Evolutionary conservation across 2,113 vertebrate species (phyloP).

Genomic region (Pelecanus crispus): DNA sequence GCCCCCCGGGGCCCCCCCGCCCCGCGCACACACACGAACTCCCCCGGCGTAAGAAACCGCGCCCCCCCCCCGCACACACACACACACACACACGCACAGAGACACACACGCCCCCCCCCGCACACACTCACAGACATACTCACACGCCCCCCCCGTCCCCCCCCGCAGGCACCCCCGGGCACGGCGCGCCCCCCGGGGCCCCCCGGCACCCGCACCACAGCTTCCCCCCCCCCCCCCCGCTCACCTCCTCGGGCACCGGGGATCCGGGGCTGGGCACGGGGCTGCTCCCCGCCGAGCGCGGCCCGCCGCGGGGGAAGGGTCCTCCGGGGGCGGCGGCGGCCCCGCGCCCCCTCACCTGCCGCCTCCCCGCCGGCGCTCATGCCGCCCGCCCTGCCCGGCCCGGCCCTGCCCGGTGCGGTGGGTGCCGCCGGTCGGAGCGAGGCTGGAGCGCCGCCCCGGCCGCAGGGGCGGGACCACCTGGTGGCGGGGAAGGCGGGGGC

Average conservation of each 20-base stretch:
- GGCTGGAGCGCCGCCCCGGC: slow-evolving; percentile 13
- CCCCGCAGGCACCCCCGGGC: too few species aligned
- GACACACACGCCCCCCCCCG: too few species aligned
- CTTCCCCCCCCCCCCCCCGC: too few species aligned
- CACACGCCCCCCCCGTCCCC: not conserved
- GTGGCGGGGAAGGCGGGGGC: slow-evolving; percentile 11
- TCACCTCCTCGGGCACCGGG: not conserved
- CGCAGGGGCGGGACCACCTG: slow-evolving; percentile 35
- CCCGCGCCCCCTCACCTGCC: not conserved
- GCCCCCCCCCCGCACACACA: not conserved
- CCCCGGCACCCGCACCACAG: not conserved
- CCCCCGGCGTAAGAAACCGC: too few species aligned
- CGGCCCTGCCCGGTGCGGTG: not conserved
- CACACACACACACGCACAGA: not conserved
- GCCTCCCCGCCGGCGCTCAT: not conserved
- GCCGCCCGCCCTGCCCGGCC: not conserved
- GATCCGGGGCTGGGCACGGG: not conserved
- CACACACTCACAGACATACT: too few species aligned
- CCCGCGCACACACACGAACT: too few species aligned
- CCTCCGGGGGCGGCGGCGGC: not conserved
- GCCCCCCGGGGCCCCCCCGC: too few species aligned
- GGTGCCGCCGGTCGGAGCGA: not conserved
- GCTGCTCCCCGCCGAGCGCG: not conserved
- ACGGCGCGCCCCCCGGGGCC: too few species aligned
- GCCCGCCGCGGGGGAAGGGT: not conserved